A percentile compares a stretch with the other conserved stretches of the same genome.
Conservation (phyloP, 1,140 invertebrate species). For the Cydia amplana region DNA sequence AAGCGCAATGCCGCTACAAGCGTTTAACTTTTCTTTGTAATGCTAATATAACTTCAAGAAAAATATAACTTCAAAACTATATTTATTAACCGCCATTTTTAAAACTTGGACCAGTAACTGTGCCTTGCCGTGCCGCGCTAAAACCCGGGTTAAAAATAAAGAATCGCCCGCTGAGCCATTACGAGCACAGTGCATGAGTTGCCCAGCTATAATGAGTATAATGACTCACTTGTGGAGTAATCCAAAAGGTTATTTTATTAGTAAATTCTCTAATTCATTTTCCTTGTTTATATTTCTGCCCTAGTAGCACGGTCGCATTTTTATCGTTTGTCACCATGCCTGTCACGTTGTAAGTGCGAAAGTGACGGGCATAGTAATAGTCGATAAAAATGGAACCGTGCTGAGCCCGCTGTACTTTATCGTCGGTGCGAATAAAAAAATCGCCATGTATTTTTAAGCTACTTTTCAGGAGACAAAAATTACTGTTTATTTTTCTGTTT, state of each 20-base stretch:
- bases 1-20: neutral
- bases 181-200: neutral
- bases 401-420: too few species aligned
- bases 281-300: too few species aligned
- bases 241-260: neutral
- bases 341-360: too few species aligned
- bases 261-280: neutral
- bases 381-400: too few species aligned
- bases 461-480: too few species aligned
- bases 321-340: too few species aligned
- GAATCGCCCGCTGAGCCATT: conserved; percentile 11
- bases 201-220: neutral
- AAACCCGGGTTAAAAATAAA: neutral
- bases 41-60: neutral
- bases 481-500: too few species aligned
- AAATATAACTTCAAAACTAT: neutral
- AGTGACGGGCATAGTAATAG: too few species aligned
- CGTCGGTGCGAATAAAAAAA: too few species aligned
- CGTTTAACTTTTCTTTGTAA: too few species aligned
- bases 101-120: neutral
- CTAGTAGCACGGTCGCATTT: too few species aligned
- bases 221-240: neutral
- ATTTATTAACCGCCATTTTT: neutral
- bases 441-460: too few species aligned
- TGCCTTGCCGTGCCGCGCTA: neutral